These are phyloP conservation scores for Proterorhinus semilunaris DNA, from an alignment of 2,113 vertebrate genomes.

Conservation along the genomic window DNA sequence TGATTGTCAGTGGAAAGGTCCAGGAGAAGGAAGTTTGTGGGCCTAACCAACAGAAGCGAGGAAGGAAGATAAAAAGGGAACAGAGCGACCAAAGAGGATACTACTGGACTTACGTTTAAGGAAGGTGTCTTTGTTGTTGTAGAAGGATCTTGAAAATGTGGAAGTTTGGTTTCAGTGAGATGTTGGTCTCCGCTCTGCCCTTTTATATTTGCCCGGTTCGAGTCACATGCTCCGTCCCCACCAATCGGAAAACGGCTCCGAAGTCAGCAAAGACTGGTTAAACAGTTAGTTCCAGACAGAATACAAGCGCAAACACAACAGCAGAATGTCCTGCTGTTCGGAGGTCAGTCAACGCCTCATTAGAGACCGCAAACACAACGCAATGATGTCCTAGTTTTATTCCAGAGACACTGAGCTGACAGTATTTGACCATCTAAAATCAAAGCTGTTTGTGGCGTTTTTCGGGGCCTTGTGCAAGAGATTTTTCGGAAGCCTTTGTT, in stretches of 20 bases:
- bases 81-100: not conserved
- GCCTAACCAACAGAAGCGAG: too few species aligned
- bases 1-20: too few species aligned
- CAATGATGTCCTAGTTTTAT: not conserved
- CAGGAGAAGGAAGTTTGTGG: too few species aligned
- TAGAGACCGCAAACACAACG: not conserved
- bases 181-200: not conserved
- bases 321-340: not conserved
- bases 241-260: not conserved
- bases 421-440: too few species aligned
- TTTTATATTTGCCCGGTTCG: not conserved
- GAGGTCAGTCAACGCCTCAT: constrained; percentile 1
- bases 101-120: not conserved
- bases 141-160: not conserved
- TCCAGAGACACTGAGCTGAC: too few species aligned
- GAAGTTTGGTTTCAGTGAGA: not conserved
- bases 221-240: not conserved
- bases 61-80: too few species aligned
- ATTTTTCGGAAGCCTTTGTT: too few species aligned
- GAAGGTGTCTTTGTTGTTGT: not conserved
- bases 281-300: not conserved
- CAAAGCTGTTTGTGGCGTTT: too few species aligned
- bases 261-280: not conserved
- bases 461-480: too few species aligned
- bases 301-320: constrained; percentile 4